Evolutionary conservation across 2,797 vertebrate species (phyloP).

Genomic region (Pelodytes ibericus): DNA sequence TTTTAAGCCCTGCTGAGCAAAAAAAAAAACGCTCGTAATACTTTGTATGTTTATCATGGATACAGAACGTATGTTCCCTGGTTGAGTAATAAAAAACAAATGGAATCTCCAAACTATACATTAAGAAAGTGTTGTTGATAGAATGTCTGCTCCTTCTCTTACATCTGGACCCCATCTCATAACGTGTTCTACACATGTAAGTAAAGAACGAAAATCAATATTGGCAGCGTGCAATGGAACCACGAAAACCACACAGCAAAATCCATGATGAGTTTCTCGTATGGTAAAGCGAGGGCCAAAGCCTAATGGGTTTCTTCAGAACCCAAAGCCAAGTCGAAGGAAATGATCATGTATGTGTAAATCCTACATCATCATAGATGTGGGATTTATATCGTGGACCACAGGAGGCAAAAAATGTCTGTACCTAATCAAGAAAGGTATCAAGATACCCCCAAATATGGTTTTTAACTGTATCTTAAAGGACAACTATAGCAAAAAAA

Average conservation of each 20-base stretch:
- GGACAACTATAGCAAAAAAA: no score
- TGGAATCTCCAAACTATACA: neutral
- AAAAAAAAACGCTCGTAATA: no score
- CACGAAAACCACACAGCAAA: slow-evolving; percentile 32
- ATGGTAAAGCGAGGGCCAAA: slow-evolving; percentile 15
- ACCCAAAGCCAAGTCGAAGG: neutral
- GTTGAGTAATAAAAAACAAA: slow-evolving; percentile 19
- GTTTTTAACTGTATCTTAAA: no score
- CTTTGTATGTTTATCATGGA: no score
- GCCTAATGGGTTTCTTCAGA: slow-evolving; percentile 32
- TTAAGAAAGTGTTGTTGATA: slow-evolving; percentile 30
- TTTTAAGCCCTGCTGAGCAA: no score
- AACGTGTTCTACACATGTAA: neutral
- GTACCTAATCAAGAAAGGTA: no score
- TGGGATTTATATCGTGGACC: slow-evolving; percentile 1
- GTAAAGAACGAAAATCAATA: neutral
- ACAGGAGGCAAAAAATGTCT: neutral
- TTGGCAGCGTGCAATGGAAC: slow-evolving; percentile 15
- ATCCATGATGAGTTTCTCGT: slow-evolving; percentile 32
- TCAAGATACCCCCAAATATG: no score
- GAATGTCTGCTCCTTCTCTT: neutral
- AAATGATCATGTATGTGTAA: slow-evolving; percentile 21
- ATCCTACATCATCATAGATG: neutral
- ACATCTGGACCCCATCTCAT: slow-evolving; percentile 12
- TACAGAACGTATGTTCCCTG: neutral